A percentile compares a stretch with the other conserved stretches of the same genome.
Evolutionary conservation across 2,113 vertebrate genomes (phyloP).

Genomic region (Ia io): DNA sequence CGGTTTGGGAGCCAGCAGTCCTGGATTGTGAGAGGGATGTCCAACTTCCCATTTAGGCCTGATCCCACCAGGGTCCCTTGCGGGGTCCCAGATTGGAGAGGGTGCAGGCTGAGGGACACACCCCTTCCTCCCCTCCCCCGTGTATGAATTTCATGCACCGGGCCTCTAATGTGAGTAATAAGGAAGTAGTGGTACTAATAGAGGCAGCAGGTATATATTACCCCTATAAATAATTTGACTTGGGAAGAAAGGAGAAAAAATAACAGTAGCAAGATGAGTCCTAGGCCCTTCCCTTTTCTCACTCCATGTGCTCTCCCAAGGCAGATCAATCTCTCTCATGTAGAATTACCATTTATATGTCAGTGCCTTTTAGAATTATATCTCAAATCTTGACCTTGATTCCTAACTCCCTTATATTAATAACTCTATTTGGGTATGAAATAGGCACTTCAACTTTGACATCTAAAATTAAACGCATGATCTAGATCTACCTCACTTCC

Average conservation of each 20-base stretch:
- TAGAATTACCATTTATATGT: not conserved
- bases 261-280: not conserved
- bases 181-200: not conserved
- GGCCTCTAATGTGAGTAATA: not conserved
- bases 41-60: too few species aligned
- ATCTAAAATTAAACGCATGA: not conserved
- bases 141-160: too few species aligned
- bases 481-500: not conserved
- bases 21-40: too few species aligned
- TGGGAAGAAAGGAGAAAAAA: not conserved
- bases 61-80: too few species aligned
- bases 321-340: not conserved
- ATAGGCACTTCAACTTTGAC: not conserved
- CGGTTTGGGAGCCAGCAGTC: too few species aligned
- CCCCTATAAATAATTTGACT: not conserved
- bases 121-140: accelerated
- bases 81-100: too few species aligned
- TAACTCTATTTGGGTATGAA: not conserved
- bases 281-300: not conserved
- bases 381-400: not conserved
- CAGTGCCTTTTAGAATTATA: not conserved
- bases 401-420: not conserved
- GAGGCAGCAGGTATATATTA: not conserved
- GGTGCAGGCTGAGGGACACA: too few species aligned
- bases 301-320: not conserved